Conservation (phyloP, 2,113 vertebrate species). For the Catharus minimus region DNA sequence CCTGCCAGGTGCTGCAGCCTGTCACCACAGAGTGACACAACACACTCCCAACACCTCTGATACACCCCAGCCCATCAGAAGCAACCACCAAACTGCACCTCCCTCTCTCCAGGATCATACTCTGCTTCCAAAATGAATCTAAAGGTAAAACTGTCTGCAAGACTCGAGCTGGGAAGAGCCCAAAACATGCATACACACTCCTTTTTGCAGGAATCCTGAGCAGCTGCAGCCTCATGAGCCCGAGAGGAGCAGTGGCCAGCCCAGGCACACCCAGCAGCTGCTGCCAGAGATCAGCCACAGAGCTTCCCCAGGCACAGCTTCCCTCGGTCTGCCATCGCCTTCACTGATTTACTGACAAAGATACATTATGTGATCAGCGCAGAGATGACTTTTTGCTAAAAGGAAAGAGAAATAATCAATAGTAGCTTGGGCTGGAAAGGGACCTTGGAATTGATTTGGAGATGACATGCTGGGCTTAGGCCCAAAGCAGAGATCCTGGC, state of each 20-base stretch:
- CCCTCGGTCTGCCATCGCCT: neutral
- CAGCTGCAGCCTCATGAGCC: neutral
- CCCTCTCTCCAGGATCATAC: neutral
- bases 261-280: neutral
- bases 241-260: accelerated
- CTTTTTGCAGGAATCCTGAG: accelerated
- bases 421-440: slow-evolving; percentile 21
- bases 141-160: neutral
- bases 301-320: neutral
- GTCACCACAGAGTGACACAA: neutral
- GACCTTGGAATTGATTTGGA: slow-evolving; percentile 56
- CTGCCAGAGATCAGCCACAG: neutral
- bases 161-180: accelerated
- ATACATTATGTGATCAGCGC: neutral
- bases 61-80: neutral
- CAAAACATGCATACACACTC: accelerated
- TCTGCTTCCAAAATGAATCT: accelerated
- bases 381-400: slow-evolving; percentile 43
- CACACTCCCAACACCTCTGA: neutral
- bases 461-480: slow-evolving; percentile 41
- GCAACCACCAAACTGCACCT: accelerated
- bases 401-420: slow-evolving; percentile 27
- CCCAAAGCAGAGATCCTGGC: slow-evolving; percentile 31
- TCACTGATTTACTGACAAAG: neutral
- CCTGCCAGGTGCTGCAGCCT: neutral